A percentile compares a stretch with the other conserved stretches of the same genome.
These are phyloP conservation scores for Sepioteuthis lessoniana DNA, from an alignment of 2,888 invertebrate species.

Conservation along the genomic window DNA sequence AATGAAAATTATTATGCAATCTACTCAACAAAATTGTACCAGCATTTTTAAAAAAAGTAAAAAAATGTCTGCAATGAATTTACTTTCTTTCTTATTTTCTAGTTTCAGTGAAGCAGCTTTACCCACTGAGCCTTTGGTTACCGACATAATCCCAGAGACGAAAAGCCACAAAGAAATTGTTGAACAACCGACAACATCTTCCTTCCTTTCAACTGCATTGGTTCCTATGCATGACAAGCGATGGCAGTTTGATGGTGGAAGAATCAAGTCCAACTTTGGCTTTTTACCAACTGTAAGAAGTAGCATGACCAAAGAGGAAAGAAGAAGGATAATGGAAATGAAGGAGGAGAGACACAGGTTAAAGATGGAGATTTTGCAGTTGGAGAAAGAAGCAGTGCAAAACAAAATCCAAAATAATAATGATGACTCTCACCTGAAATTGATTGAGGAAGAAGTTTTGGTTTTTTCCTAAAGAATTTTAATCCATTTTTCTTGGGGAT, in stretches of 20 bases:
- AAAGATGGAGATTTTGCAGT: slow-evolving; percentile 15
- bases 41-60: background rate
- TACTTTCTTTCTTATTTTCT: background rate
- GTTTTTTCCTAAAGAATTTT: background rate
- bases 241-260: slow-evolving; percentile 44
- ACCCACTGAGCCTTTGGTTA: background rate
- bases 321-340: slow-evolving; percentile 41
- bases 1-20: background rate
- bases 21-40: too few relatives aligned
- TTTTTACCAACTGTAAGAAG: background rate
- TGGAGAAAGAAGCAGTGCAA: slow-evolving; percentile 24
- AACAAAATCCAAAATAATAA: slow-evolving; percentile 10
- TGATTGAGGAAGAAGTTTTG: slow-evolving; percentile 14
- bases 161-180: background rate
- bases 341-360: slow-evolving; percentile 39
- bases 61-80: background rate
- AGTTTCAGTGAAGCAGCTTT: slow-evolving; percentile 37
- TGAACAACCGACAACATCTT: background rate
- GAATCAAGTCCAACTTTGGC: slow-evolving; percentile 16
- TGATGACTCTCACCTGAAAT: slow-evolving; percentile 10
- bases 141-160: background rate
- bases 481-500: background rate
- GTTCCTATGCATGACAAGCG: slow-evolving; percentile 10
- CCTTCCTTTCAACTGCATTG: background rate
- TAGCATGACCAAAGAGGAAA: slow-evolving; percentile 25